Conservation (phyloP, 2,888 invertebrate genomes). For the Fissipunctia ypsillon region DNA sequence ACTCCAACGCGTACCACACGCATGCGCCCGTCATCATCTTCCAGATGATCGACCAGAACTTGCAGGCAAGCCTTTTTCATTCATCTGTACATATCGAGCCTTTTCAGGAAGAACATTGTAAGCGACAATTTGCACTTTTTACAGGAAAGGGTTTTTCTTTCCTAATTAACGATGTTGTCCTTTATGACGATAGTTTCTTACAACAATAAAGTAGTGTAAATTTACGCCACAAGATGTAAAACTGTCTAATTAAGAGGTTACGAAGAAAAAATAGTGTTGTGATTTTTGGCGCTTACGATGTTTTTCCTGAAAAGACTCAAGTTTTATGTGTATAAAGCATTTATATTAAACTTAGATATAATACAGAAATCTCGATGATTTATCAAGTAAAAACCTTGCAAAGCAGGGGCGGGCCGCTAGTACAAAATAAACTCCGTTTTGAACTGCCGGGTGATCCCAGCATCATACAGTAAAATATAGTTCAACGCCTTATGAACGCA, state of each 20-base stretch:
- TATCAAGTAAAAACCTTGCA: background rate
- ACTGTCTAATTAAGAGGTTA: too few species aligned
- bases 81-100: too few species aligned
- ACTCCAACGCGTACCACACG: constrained; percentile 96
- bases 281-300: too few species aligned
- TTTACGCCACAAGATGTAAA: too few species aligned
- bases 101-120: too few species aligned
- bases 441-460: background rate
- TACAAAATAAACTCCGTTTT: background rate
- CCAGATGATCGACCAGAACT: constrained; percentile 99
- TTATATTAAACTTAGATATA: background rate
- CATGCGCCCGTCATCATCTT: constrained; percentile 98
- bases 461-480: background rate
- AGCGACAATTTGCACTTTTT: too few species aligned
- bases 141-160: too few species aligned
- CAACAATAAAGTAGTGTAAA: too few species aligned
- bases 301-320: too few species aligned
- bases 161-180: too few species aligned
- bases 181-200: too few species aligned
- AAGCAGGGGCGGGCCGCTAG: background rate
- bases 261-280: too few species aligned
- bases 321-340: background rate
- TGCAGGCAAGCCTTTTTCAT: constrained; percentile 89
- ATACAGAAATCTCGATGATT: background rate
- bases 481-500: background rate